phyloP scores from a whole-genome alignment of 2,797 vertebrate genomes.

The Poeciliopsis turneri region DNA sequence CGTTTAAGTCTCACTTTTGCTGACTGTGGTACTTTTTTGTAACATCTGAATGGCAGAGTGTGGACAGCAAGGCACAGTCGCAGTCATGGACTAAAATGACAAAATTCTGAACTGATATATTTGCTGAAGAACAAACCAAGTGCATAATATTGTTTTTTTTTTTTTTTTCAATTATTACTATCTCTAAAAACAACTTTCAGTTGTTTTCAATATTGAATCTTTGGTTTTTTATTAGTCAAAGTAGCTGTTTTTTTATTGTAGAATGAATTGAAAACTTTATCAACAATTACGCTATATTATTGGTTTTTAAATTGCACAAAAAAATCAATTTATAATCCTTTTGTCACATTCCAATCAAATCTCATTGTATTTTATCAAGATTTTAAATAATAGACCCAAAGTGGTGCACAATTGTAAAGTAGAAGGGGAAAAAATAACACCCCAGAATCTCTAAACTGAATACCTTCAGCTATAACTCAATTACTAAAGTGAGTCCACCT shows the following conservation, averaged over 20 bases:
- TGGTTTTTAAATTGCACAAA: background rate
- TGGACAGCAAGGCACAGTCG: conserved; percentile 5
- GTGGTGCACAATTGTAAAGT: background rate
- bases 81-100: conserved; percentile 3
- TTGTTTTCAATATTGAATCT: background rate
- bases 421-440: background rate
- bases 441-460: background rate
- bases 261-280: background rate
- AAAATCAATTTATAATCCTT: background rate
- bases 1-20: conserved; percentile 48
- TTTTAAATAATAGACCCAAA: background rate
- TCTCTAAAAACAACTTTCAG: too few relatives aligned
- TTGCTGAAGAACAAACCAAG: conserved; percentile 13
- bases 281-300: background rate
- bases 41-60: conserved; percentile 32
- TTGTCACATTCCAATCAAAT: background rate
- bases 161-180: background rate
- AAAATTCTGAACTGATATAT: conserved; percentile 8
- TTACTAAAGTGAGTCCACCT: background rate
- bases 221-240: background rate
- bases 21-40: conserved; percentile 41
- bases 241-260: background rate
- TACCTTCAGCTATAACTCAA: background rate
- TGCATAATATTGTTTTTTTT: background rate
- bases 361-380: background rate